Evolutionary conservation across 2,113 vertebrate genomes (phyloP), one percentile per base, ranked within the genome.

Genomic region (Pelecanoides urinatrix): DNA sequence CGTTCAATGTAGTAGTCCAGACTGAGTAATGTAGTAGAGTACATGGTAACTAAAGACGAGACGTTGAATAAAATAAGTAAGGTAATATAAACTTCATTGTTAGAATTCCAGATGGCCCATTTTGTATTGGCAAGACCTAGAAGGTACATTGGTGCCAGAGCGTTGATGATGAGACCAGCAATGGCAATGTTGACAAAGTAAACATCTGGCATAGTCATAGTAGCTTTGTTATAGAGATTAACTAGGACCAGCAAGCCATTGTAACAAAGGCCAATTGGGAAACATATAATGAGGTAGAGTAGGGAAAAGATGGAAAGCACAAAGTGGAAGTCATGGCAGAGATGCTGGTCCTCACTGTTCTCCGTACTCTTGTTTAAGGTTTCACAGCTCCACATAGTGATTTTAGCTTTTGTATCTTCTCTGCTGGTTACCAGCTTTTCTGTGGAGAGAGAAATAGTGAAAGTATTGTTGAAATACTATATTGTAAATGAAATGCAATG

Each of bases 121-220:
- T 98, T 98, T 2, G 98, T 98, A 47, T 99, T 98, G 78, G 97
- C 97, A 7, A 99, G 98, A 62, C 99, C 99, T 53, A 99, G 97
- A 78, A 99, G 98, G 96, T 99, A 98, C 58, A 98, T 96, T 0
- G 99, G 99, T 2, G 99, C 99, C 96, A 99, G 98, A 16, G 98
- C 90, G 13, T 99, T 99, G 88, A 99, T 99, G 93, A 99, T 98
- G 20, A 99, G 98, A 22, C 99, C 99, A 0, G 99, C 99, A 1
- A 99, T 98, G 13, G 99, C 99, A 56, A 99, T 99, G 98, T 99
- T 99, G 92, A 99, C 99, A 3, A 99, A 99, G 94, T 99, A 99
- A 77, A 99, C 99, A 1, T 99, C 99, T 0, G 99, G 99, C 99
- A 99, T 99, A 49, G 99, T 99, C 99, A 99, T 99, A 50, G 99